phyloP scores from a whole-genome alignment of 53 echinoderm and acorn worm species.

The Holothuria scabra region DNA sequence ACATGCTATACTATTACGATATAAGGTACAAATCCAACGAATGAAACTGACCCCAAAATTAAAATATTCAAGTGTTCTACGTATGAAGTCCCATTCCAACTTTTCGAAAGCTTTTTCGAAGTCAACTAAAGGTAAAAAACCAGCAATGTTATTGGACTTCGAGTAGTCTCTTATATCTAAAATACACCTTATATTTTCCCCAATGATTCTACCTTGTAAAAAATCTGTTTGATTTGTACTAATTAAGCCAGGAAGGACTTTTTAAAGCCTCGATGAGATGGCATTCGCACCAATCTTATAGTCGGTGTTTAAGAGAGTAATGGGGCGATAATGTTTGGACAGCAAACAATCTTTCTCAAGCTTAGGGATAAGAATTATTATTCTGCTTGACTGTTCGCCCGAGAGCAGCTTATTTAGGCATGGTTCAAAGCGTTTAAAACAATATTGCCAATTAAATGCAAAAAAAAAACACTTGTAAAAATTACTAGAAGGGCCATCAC shows the following conservation, averaged over 20 bases:
- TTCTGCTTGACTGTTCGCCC: too few relatives aligned
- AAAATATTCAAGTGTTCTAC: not conserved
- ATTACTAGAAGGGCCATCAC: too few relatives aligned
- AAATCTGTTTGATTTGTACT: not conserved
- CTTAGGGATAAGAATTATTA: too few relatives aligned
- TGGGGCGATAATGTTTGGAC: not conserved
- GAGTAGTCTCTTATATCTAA: not conserved
- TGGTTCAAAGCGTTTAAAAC: too few relatives aligned
- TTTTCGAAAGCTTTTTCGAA: slow-evolving; percentile 2
- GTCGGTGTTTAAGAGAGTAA: not conserved
- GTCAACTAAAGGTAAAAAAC: not conserved
- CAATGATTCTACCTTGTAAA: not conserved
- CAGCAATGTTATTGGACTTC: not conserved
- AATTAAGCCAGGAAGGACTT: not conserved
- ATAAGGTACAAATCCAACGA: not conserved
- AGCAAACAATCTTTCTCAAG: too few relatives aligned
- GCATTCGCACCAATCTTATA: not conserved
- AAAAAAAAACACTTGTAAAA: too few relatives aligned
- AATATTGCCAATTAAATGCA: too few relatives aligned
- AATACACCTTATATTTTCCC: slow-evolving; percentile 8
- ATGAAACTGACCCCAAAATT: slow-evolving; percentile 1
- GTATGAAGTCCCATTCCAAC: not conserved
- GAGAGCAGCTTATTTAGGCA: too few relatives aligned
- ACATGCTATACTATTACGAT: not conserved
- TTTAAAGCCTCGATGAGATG: not conserved